These are phyloP conservation scores for Caenorhabditis plicata DNA, from an alignment of 2,888 invertebrate genomes.

Conservation along the genomic window DNA sequence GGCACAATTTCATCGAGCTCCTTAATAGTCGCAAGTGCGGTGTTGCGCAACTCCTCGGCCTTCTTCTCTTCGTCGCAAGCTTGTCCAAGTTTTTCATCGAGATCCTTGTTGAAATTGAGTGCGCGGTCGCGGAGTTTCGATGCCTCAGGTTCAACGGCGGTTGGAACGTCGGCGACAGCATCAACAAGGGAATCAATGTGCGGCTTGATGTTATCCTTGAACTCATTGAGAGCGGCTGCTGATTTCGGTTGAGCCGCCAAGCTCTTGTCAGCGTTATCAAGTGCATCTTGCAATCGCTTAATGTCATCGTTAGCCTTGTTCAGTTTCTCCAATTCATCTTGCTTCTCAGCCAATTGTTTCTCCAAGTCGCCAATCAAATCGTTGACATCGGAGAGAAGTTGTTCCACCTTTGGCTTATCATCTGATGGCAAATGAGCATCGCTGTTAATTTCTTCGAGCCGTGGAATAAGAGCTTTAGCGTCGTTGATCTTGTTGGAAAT, in stretches of 20 bases:
- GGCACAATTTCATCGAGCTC: slow-evolving; percentile 24
- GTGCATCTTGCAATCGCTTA: slow-evolving; percentile 28
- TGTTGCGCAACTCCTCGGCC: slow-evolving; percentile 24
- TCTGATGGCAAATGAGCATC: neutral
- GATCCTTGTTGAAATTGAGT: slow-evolving; percentile 23
- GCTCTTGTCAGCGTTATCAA: slow-evolving; percentile 30
- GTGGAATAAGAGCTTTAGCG: slow-evolving; percentile 20
- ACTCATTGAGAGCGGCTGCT: slow-evolving; percentile 10
- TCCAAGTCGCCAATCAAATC: slow-evolving; percentile 7
- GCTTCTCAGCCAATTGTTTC: slow-evolving; percentile 21
- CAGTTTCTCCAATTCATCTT: slow-evolving; percentile 26
- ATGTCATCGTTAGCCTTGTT: slow-evolving; percentile 29
- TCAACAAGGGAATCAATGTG: slow-evolving; percentile 1
- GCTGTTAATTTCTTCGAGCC: slow-evolving; percentile 19
- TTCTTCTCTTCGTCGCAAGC: slow-evolving; percentile 27
- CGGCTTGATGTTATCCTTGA: slow-evolving; percentile 12
- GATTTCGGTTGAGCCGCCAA: slow-evolving; percentile 16
- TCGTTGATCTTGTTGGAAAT: slow-evolving; percentile 14
- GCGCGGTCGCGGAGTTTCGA: slow-evolving; percentile 20
- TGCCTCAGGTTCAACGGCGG: slow-evolving; percentile 2
- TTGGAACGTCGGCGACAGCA: neutral
- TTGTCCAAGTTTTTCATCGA: slow-evolving; percentile 21
- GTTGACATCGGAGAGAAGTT: slow-evolving; percentile 1
- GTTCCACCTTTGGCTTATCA: slow-evolving; percentile 7
- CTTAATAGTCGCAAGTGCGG: slow-evolving; percentile 13